Conservation (phyloP, 2,888 invertebrate genomes). For the Tridacna crocea region DNA sequence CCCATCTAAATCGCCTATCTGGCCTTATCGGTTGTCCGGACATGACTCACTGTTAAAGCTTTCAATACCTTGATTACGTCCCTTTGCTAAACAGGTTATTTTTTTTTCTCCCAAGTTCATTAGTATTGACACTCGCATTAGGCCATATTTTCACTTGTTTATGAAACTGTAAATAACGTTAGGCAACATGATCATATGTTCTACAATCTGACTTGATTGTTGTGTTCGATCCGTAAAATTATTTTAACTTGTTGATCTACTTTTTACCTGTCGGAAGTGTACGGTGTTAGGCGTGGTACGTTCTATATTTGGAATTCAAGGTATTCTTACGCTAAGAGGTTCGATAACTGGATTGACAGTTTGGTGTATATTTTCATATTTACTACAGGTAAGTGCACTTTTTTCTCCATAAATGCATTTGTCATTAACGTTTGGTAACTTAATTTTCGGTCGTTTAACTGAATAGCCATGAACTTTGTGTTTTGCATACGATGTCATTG, state of each 20-base stretch:
- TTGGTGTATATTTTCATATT: not conserved
- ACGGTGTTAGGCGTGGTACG: constrained; percentile 28
- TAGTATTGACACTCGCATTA: no score
- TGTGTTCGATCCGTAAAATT: no score
- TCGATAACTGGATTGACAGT: constrained; percentile 22
- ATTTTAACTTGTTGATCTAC: not conserved
- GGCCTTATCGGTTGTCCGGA: not conserved
- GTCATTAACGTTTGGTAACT: not conserved
- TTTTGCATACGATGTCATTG: no score
- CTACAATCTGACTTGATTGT: no score
- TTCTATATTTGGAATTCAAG: constrained; percentile 29
- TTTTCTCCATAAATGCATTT: not conserved
- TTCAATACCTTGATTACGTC: constrained; percentile 18
- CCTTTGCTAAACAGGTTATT: constrained; percentile 24
- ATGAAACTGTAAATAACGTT: no score
- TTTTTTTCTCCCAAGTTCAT: not conserved
- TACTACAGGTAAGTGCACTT: constrained; percentile 15
- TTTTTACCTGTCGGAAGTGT: constrained; percentile 34
- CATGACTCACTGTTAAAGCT: constrained; percentile 4
- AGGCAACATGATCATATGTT: no score
- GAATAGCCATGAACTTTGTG: no score
- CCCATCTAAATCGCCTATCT: no score
- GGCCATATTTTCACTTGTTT: no score
- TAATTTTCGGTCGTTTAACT: not conserved
- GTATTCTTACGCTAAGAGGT: constrained; percentile 16